Percentiles rank a stretch among this genome's conserved stretches.
These are phyloP conservation scores for Gandaritis pyraliata DNA, from an alignment of 2,888 invertebrate genomes.

Conservation along the genomic window DNA sequence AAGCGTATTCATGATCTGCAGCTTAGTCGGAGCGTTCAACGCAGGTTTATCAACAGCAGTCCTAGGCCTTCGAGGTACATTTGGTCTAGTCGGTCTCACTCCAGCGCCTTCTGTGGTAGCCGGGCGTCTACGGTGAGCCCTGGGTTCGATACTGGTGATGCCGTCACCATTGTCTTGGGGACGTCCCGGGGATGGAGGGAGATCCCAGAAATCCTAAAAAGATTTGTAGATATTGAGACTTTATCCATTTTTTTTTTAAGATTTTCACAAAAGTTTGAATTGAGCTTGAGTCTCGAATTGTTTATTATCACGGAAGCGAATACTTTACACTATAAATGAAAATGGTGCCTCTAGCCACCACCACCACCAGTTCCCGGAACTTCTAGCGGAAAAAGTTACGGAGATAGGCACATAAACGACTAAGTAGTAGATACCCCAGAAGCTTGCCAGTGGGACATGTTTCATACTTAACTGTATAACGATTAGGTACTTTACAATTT, in stretches of 20 bases:
- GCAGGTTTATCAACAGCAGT: conserved; percentile 60
- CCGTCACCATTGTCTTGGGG: conserved; percentile 32
- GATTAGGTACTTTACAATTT: neutral
- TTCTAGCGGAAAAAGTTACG: neutral
- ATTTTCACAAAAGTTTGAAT: no score
- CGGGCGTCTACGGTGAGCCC: conserved; percentile 55
- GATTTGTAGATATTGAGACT: neutral
- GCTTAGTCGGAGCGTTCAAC: conserved; percentile 57
- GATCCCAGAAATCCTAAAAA: conserved; percentile 23
- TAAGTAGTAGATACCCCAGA: neutral
- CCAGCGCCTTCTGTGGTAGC: conserved; percentile 72
- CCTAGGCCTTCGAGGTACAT: conserved; percentile 59
- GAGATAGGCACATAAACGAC: neutral
- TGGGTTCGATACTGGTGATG: conserved; percentile 19
- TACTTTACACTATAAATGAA: no score
- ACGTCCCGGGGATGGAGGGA: conserved; percentile 2
- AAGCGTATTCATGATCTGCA: conserved; percentile 72
- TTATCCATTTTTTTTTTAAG: no score
- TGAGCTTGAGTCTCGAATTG: no score
- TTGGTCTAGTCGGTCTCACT: conserved; percentile 51
- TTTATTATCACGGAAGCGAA: no score
- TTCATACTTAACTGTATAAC: neutral
- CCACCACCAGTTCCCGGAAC: no score
- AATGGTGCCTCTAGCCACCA: no score
- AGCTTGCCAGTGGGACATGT: no score